Conservation (phyloP, 1,140 invertebrate species). For the Conus ventricosus region DNA sequence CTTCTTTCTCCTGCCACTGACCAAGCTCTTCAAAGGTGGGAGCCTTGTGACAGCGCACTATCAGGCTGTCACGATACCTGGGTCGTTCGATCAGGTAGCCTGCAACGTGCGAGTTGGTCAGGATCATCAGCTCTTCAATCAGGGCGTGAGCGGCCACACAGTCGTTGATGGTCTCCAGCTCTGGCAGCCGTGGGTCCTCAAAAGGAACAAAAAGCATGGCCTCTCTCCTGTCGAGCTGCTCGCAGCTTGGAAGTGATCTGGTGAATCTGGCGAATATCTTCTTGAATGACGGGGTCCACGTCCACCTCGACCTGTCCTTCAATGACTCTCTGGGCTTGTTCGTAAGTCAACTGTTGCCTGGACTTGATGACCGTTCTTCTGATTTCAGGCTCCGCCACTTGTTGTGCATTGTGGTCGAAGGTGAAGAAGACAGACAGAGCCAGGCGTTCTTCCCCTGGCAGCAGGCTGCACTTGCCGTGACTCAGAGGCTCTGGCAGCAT, state of each 20-base stretch:
- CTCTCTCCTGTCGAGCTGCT: constrained; percentile 30
- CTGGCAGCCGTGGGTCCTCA: constrained; percentile 30
- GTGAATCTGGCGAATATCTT: constrained; percentile 30
- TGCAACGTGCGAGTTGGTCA: constrained; percentile 53
- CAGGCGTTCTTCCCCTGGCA: constrained; percentile 63
- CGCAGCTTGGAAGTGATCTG: constrained; percentile 29
- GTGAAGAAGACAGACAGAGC: constrained; percentile 59
- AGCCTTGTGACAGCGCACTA: constrained; percentile 36
- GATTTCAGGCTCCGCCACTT: constrained; percentile 12
- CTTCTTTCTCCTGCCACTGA: constrained; percentile 42
- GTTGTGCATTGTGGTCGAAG: constrained; percentile 42
- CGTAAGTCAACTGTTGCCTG: constrained; percentile 38
- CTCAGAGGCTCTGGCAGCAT: constrained; percentile 74
- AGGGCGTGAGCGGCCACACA: constrained; percentile 40
- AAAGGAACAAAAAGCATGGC: constrained; percentile 35
- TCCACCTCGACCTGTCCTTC: constrained; percentile 11
- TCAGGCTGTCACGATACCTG: constrained; percentile 11
- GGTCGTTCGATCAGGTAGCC: constrained; percentile 32
- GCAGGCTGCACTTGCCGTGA: constrained; percentile 70
- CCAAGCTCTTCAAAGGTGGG: constrained; percentile 44
- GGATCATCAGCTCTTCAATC: constrained; percentile 64
- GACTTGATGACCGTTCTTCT: constrained; percentile 36
- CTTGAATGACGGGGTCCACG: background rate
- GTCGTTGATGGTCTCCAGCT: constrained; percentile 15
- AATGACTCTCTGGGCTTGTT: constrained; percentile 43